Base-by-base conservation (phyloP, 2,113 vertebrate genomes). In the Alethe diademata region DNA sequence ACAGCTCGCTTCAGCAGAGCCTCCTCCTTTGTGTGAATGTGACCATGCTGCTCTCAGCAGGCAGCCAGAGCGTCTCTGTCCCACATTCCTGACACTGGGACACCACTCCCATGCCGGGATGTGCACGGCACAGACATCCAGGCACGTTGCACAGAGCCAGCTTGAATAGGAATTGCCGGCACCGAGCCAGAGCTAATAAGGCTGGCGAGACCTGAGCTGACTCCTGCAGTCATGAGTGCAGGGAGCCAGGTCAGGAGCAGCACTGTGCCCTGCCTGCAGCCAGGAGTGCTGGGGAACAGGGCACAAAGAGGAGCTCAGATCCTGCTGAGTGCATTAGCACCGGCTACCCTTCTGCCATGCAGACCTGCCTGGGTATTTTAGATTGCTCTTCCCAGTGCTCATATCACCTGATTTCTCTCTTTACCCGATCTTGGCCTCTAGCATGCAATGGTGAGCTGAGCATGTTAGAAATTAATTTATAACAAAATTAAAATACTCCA, bases 1-100 rank as follows among this genome's bases (percentile, higher is more conserved):
- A 48, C 88, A 88, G 75, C 64, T 76, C 56, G 45, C 94, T 92
- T 60, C 86, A 82, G 93, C 88, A 92, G 60, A 90, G 86, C 78
- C 78, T 75, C 86, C 26, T 31, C 28, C 22, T 53, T 71, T 72
- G 64, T 73, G 72, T 35, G 72, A 84, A 35, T 79, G 94, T 66
- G 82, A 33, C 88, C 8, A 12, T 43, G 82, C 93, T 85, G 92
- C 95, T 96, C 93, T 87, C 95, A 88, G 92, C 88, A 92, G 86
- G 90, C 95, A 94, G 96, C 78, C 82, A 35, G 36, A 80, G 86
- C 25, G 82, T 76, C 94, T 94, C 78, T 26, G 42, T 90, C 92
- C 94, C 92, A 78, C 96, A 95, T 94, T 96, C 96, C 91, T 76
- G 92, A 95, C 94, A 92, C 79, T 22, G 11, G 94, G 96, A 96